phyloP scores from a whole-genome alignment of 2,113 vertebrate species.

The Neolamprologus brichardi region DNA sequence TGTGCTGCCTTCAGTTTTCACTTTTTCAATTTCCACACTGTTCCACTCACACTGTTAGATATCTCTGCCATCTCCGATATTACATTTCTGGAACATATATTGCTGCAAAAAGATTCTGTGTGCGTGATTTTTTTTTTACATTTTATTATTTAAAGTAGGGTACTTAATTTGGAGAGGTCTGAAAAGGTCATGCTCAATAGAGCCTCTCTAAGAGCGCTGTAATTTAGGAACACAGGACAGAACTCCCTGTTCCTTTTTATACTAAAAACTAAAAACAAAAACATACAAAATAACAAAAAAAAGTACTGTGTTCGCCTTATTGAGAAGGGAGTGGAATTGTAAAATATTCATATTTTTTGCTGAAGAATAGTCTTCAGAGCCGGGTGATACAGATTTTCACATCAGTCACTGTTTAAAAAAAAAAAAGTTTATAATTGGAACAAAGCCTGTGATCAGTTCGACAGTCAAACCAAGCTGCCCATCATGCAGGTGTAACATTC shows the following conservation, averaged over 20 bases:
- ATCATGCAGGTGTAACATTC: background rate
- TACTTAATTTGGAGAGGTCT: background rate
- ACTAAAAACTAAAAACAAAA: background rate
- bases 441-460: background rate
- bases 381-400: background rate
- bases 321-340: background rate
- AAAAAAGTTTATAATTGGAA: background rate
- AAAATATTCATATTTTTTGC: background rate
- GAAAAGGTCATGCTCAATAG: background rate
- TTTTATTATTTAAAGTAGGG: background rate
- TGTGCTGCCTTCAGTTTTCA: background rate
- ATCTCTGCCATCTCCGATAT: background rate
- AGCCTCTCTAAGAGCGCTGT: background rate
- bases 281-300: background rate
- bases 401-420: background rate
- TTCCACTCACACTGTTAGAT: background rate
- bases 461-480: background rate
- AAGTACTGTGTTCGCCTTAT: background rate
- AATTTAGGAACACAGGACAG: background rate
- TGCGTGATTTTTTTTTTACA: accelerated
- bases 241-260: background rate
- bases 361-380: background rate
- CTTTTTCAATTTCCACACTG: background rate
- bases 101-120: background rate
- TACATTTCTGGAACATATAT: background rate